Evolutionary conservation across 2,113 vertebrate species (phyloP), one percentile per base, ranked within the genome.

Genomic region (Cebidichthys violaceus): DNA sequence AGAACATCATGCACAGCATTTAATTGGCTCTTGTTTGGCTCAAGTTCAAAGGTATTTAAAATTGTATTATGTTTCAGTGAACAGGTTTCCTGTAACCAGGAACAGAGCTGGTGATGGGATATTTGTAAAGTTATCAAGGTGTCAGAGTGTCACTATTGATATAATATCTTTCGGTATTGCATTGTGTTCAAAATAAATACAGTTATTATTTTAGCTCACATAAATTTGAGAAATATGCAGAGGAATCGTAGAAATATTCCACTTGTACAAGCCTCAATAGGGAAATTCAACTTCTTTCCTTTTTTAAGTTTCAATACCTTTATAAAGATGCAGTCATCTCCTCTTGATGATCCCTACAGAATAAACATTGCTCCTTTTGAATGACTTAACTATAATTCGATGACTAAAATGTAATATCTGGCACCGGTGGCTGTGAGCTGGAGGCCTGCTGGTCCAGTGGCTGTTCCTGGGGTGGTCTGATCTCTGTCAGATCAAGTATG

Each of bases 21-120:
- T 73, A 72, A 81, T 35, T 55, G 68, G 17, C 50, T 67, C 43
- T 37, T 22, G 41, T 66, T 35, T 68, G 78, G 68, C 68, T 77
- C 4, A 0, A 55, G 45, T 33, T 45, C 61, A 72, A 68, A 55
- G 33, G 13, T 54, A 35, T 41, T 67, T 41, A 54, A 29, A 68
- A 41, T 62, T 14, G 18, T 37, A 24, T 37, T 10, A 33, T n/a
- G 18, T 77, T 50, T 52, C 1, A 47, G 59, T 31, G 41, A 33
- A 47, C 10, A 45, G 0, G 61, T 39, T 66, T 41, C 8, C n/a
- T 27, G 15, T 64, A 37, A 47, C 37, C 55, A 62, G 54, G 11
- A 60, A 50, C 0, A 31, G 24, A 71, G 31, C 15, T 33, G 33
- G 33, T 33, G 33, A 31, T 20, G 17, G 11, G 3, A 60, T 78